phyloP scores from a whole-genome alignment of 2,888 invertebrate species.

The Teinopalpus imperialis region DNA sequence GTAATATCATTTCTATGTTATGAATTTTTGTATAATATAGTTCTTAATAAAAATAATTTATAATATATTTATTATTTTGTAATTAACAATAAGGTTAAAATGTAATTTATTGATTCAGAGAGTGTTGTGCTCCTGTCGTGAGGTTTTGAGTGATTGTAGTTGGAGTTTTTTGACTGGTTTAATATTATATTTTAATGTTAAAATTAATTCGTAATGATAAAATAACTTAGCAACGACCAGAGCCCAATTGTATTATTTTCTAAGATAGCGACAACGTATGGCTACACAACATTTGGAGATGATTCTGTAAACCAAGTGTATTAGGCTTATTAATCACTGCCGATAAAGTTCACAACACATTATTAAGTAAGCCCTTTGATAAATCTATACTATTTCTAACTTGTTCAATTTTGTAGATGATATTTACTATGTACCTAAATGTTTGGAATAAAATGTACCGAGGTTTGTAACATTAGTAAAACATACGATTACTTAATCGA shows the following conservation, averaged over 20 bases:
- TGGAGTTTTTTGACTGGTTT: constrained; percentile 59
- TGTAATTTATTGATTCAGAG: constrained; percentile 62
- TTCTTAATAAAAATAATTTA: constrained; percentile 67
- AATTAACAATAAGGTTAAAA: constrained; percentile 62
- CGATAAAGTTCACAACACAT: constrained; percentile 66
- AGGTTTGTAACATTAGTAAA: constrained; percentile 68
- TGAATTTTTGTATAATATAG: constrained; percentile 76
- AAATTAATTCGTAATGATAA: constrained; percentile 50
- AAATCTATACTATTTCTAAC: constrained; percentile 79
- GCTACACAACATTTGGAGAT: constrained; percentile 20
- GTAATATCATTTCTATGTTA: constrained; percentile 73
- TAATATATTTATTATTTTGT: constrained; percentile 72
- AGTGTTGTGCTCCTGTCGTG: constrained; percentile 62
- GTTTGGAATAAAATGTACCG: constrained; percentile 73
- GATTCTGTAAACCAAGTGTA: constrained; percentile 43
- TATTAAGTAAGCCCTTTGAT: constrained; percentile 73
- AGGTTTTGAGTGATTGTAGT: constrained; percentile 68
- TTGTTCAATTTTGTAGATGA: constrained; percentile 81
- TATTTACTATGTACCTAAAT: constrained; percentile 76
- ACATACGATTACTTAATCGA: constrained; percentile 72
- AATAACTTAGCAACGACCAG: constrained; percentile 29
- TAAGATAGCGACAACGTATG: constrained; percentile 16
- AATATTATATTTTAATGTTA: constrained; percentile 53
- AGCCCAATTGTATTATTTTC: constrained; percentile 25
- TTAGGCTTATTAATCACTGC: constrained; percentile 78